Evolutionary conservation across 2,888 invertebrate genomes (phyloP).

Genomic region (Hypsopygia costalis): DNA sequence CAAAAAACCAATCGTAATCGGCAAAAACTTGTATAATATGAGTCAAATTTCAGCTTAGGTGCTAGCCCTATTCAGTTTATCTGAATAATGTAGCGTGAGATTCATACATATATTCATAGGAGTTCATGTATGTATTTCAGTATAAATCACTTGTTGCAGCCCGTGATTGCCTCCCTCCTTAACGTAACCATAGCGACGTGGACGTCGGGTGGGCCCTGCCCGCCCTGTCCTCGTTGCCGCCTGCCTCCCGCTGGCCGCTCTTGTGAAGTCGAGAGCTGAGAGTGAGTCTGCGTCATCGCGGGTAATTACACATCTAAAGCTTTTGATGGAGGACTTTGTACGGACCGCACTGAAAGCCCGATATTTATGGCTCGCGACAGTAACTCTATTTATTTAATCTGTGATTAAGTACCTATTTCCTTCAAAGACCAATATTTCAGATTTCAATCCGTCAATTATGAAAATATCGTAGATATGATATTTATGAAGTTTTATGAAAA

Average conservation of each 20-base stretch:
- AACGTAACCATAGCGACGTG: slow-evolving; percentile 7
- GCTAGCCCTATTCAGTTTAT: no score
- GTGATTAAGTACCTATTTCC: no score
- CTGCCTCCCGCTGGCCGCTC: slow-evolving; percentile 20
- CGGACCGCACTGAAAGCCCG: slow-evolving; percentile 31
- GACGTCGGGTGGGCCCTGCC: neutral
- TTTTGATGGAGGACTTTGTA: slow-evolving; percentile 50
- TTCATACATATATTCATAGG: slow-evolving; percentile 6
- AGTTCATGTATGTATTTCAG: neutral
- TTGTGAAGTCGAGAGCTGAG: slow-evolving; percentile 55
- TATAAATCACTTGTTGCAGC: slow-evolving; percentile 9
- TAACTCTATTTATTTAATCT: no score
- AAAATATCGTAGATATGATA: no score
- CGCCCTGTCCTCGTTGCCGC: neutral
- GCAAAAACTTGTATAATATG: no score
- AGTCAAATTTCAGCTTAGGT: no score
- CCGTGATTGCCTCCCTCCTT: slow-evolving; percentile 1
- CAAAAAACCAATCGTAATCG: no score
- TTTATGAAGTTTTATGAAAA: no score
- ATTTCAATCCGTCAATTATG: no score
- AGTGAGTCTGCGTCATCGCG: slow-evolving; percentile 52
- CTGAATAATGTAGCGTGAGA: neutral
- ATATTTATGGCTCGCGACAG: no score
- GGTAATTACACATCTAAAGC: slow-evolving; percentile 73
- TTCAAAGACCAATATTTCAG: no score